Evolutionary conservation across 2,113 vertebrate genomes (phyloP).

Genomic region (Hipposideros armiger): DNA sequence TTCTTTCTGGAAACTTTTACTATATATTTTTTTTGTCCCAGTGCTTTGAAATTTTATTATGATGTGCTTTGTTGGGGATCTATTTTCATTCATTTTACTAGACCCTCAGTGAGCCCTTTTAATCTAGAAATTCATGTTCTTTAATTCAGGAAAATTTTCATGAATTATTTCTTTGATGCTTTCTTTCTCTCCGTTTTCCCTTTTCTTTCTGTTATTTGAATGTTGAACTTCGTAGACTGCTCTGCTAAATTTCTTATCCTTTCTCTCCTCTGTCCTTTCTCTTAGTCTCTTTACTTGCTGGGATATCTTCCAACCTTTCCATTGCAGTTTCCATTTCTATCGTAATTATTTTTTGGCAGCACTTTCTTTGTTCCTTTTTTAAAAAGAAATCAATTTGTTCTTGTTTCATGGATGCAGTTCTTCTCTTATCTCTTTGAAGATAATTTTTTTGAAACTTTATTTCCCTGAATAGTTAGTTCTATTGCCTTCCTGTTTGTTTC

Average conservation of each 20-base stretch:
- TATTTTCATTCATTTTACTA: conserved; percentile 12
- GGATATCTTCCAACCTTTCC: background rate
- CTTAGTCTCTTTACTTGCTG: background rate
- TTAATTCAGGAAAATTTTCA: conserved; percentile 11
- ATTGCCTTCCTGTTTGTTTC: background rate
- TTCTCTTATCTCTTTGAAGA: conserved; percentile 3
- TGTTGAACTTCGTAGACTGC: background rate
- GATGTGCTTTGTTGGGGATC: background rate
- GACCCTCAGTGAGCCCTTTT: background rate
- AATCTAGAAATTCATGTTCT: background rate
- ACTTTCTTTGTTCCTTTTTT: background rate
- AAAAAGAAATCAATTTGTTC: background rate
- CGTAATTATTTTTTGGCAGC: background rate
- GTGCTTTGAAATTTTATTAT: background rate
- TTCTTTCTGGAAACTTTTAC: background rate
- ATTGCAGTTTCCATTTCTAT: background rate
- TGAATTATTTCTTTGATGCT: background rate
- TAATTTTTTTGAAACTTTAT: background rate
- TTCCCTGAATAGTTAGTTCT: background rate
- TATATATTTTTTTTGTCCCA: background rate
- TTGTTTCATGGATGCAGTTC: background rate
- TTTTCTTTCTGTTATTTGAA: background rate
- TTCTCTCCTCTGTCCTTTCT: background rate
- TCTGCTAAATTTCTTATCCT: background rate
- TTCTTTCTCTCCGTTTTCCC: background rate